Evolutionary conservation across 2,888 invertebrate genomes (phyloP).

Genomic region (Erpobdella octoculata): DNA sequence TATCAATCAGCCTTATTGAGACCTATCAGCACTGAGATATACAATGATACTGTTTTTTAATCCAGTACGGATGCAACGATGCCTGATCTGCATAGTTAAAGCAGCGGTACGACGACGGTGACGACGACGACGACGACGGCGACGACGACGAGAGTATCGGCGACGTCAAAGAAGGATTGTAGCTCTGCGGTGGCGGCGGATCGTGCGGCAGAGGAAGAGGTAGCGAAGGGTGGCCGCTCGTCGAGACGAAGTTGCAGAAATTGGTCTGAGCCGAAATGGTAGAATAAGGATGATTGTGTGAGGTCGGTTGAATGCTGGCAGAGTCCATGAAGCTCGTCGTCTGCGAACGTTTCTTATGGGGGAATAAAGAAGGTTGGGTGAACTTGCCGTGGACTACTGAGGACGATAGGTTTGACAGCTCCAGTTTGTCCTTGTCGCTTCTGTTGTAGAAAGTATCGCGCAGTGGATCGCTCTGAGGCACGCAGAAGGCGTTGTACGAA

Average conservation of each 20-base stretch:
- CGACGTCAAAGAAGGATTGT: too few relatives aligned
- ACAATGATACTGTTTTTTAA: constrained; percentile 8
- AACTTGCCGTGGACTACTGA: too few relatives aligned
- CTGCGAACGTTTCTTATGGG: neutral
- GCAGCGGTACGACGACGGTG: neutral
- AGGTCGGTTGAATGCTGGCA: neutral
- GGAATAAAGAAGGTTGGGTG: neutral
- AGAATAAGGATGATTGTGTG: neutral
- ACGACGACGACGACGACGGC: too few relatives aligned
- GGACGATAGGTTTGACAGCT: neutral
- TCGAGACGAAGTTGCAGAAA: neutral
- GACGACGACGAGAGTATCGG: too few relatives aligned
- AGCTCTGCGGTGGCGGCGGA: neutral
- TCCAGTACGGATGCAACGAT: neutral
- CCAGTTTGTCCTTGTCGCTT: constrained; percentile 8
- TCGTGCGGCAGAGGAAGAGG: neutral
- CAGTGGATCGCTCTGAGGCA: neutral
- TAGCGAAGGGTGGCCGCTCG: too few relatives aligned
- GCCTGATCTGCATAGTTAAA: neutral
- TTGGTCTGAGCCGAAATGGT: too few relatives aligned
- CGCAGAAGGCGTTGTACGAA: neutral
- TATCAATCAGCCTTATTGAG: too few relatives aligned
- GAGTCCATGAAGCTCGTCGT: neutral
- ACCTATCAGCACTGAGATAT: constrained; percentile 2
- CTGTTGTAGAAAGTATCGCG: neutral